A percentile compares a stretch with the other conserved stretches of the same genome.
These are phyloP conservation scores for Caenorhabditis doughertyi DNA, from an alignment of 2,888 invertebrate genomes.

Conservation along the genomic window DNA sequence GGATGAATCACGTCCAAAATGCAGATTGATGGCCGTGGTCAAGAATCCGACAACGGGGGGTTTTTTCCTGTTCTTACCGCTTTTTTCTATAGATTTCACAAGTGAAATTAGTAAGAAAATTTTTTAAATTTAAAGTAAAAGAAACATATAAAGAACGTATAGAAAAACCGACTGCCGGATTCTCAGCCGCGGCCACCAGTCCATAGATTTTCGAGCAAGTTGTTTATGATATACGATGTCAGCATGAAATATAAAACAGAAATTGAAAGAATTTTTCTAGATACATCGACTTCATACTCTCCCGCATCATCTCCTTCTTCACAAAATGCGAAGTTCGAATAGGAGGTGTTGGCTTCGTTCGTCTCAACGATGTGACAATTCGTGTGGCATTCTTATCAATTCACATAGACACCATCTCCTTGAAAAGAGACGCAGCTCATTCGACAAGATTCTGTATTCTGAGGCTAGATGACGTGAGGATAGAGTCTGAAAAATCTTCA, in stretches of 20 bases:
- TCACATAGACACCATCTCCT: slow-evolving; percentile 59
- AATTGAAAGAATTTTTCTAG: slow-evolving; percentile 77
- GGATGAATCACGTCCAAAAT: no score
- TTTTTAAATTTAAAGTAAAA: no score
- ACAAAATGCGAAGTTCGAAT: slow-evolving; percentile 58
- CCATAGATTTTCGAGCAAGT: no score
- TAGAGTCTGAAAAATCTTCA: slow-evolving; percentile 68
- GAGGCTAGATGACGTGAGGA: slow-evolving; percentile 81
- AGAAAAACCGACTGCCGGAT: no score
- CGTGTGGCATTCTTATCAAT: slow-evolving; percentile 57
- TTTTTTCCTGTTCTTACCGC: no score
- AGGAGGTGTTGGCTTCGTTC: slow-evolving; percentile 71
- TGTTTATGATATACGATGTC: no score
- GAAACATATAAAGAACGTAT: no score
- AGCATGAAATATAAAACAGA: not conserved
- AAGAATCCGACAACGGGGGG: no score
- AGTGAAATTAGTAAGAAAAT: no score
- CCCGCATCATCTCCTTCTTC: slow-evolving; percentile 77
- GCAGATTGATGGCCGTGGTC: no score
- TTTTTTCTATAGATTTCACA: no score
- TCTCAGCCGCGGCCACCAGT: no score
- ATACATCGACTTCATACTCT: slow-evolving; percentile 82
- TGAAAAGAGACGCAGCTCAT: slow-evolving; percentile 49
- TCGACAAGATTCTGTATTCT: slow-evolving; percentile 52
- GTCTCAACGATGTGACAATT: slow-evolving; percentile 67